Evolutionary conservation across 2,888 invertebrate species (phyloP).

Genomic region (Napeogenes inachia): DNA sequence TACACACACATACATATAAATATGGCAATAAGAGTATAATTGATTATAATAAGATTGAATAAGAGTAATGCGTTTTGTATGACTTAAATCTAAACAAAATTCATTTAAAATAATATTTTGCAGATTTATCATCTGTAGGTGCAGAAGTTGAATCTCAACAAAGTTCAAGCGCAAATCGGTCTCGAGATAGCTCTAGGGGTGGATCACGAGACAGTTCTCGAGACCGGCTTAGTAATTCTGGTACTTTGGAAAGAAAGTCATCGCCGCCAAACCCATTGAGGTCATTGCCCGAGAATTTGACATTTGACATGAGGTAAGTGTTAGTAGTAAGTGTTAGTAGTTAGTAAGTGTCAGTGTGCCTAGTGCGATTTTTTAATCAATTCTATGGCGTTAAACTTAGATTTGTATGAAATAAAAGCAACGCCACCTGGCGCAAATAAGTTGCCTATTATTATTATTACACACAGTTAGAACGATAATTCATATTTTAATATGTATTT

Average conservation of each 20-base stretch:
- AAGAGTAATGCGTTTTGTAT: neutral
- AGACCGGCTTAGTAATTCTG: conserved; percentile 67
- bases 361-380: too few species aligned
- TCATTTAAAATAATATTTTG: conserved; percentile 23
- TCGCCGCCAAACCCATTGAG: conserved; percentile 75
- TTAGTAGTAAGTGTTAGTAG: too few species aligned
- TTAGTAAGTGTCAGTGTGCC: too few species aligned
- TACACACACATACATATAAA: too few species aligned
- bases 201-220: conserved; percentile 71
- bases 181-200: conserved; percentile 67
- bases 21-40: too few species aligned
- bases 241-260: conserved; percentile 63
- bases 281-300: conserved; percentile 88
- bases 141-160: conserved; percentile 79
- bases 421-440: too few species aligned
- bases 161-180: conserved; percentile 53
- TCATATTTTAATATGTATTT: neutral
- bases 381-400: too few species aligned
- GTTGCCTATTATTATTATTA: too few species aligned
- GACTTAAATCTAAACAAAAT: neutral
- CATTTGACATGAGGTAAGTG: conserved; percentile 89
- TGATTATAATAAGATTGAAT: neutral
- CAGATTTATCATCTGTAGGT: conserved; percentile 88
- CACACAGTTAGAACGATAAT: neutral
- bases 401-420: too few species aligned